A percentile compares a stretch with the other conserved stretches of the same genome.
These are phyloP conservation scores for Xanthorhoe designata DNA, from an alignment of 2,888 invertebrate genomes.

Conservation along the genomic window DNA sequence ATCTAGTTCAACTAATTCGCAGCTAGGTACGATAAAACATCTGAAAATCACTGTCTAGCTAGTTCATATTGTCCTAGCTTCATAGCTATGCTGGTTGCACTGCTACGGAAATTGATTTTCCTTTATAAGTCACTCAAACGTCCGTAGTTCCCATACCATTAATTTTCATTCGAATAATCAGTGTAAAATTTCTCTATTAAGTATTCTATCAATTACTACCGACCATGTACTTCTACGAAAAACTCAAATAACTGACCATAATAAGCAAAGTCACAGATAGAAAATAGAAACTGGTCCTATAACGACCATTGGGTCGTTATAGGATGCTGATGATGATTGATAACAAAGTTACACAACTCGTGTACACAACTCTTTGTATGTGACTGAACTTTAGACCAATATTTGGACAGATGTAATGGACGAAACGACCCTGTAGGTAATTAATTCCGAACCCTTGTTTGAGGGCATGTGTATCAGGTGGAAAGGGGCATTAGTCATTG, in stretches of 20 bases:
- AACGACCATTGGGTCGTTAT: too few species aligned
- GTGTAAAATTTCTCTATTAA: neutral
- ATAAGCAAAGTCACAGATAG: too few species aligned
- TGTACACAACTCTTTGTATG: conserved; percentile 5
- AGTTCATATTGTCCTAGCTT: neutral
- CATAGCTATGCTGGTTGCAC: neutral
- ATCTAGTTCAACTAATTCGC: neutral
- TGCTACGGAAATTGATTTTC: neutral
- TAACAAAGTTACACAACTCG: neutral
- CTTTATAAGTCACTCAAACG: neutral
- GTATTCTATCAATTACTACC: too few species aligned
- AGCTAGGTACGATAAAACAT: neutral
- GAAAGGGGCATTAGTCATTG: conserved; percentile 28
- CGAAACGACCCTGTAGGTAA: conserved; percentile 32
- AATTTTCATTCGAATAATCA: neutral
- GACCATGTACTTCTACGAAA: too few species aligned
- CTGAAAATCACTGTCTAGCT: neutral
- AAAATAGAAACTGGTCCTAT: too few species aligned
- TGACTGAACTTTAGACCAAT: conserved; percentile 20
- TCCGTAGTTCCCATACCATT: neutral
- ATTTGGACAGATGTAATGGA: conserved; percentile 33
- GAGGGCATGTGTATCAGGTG: conserved; percentile 24
- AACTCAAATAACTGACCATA: too few species aligned
- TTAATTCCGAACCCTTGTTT: conserved; percentile 38
- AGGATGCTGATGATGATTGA: neutral